Evolutionary conservation across 2,888 invertebrate genomes (phyloP).

Genomic region (Meghimatium bilineatum): DNA sequence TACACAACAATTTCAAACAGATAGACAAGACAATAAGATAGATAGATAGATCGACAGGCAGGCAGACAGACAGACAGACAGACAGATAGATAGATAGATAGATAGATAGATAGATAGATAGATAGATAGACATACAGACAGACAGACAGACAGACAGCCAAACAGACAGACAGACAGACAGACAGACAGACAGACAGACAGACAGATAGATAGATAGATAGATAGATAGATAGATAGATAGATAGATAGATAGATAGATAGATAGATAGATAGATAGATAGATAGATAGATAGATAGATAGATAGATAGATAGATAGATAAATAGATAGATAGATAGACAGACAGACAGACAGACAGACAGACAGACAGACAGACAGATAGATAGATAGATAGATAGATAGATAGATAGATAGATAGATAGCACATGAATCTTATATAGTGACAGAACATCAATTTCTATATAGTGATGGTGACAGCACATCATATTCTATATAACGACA

Average conservation of each 20-base stretch:
- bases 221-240: constrained; percentile 3
- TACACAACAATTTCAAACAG: too few species aligned
- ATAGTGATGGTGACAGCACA: too few species aligned
- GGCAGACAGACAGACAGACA: too few species aligned
- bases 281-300: background rate
- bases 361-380: constrained; percentile 15
- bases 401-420: constrained; percentile 18
- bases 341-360: constrained; percentile 8
- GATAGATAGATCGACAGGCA: too few species aligned
- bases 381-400: constrained; percentile 23
- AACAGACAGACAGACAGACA: background rate
- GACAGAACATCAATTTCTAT: too few species aligned
- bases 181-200: background rate
- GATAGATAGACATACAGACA: background rate
- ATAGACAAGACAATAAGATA: background rate
- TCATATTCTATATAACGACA: too few species aligned
- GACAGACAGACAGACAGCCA: background rate
- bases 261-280: constrained; percentile 1
- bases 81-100: background rate
- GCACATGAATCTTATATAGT: background rate
- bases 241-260: background rate
- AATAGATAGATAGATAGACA: constrained; percentile 18
- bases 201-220: background rate
- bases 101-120: background rate
- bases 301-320: constrained; percentile 8